Percentiles rank a stretch among this genome's conserved stretches.
Evolutionary conservation across 2,797 vertebrate genomes (phyloP).

Genomic region (Trematomus bernacchii): DNA sequence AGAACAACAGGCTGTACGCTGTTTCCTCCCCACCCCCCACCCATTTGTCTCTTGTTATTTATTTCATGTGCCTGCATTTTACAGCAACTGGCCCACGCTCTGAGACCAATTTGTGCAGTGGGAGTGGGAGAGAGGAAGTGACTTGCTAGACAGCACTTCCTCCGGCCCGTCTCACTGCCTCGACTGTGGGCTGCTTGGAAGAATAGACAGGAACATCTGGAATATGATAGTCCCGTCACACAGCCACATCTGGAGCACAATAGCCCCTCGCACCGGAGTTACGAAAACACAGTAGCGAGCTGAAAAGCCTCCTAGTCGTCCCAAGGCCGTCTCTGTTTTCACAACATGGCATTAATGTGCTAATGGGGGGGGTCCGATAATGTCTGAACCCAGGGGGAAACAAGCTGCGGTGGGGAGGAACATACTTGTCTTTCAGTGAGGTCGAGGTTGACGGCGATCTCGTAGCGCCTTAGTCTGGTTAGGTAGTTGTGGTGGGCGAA

Average conservation of each 20-base stretch:
- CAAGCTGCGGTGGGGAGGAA: conserved; percentile 23
- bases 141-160: conserved; percentile 81
- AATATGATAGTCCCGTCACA: conserved; percentile 77
- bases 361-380: conserved; percentile 38
- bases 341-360: conserved; percentile 72
- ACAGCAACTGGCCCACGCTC: conserved; percentile 69
- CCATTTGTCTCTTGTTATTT: conserved; percentile 78
- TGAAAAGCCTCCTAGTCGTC: conserved; percentile 43
- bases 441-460: conserved; percentile 99
- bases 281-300: conserved; percentile 73
- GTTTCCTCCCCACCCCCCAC: conserved; percentile 58
- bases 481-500: conserved; percentile 99
- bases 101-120: conserved; percentile 74
- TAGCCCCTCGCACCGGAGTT: conserved; percentile 57
- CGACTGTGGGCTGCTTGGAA: conserved; percentile 72
- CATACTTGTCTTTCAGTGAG: conserved; percentile 99
- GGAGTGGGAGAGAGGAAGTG: conserved; percentile 75
- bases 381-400: conserved; percentile 41
- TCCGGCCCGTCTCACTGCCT: conserved; percentile 71
- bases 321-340: conserved; percentile 64
- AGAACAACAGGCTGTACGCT: conserved; percentile 51
- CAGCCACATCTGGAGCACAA: conserved; percentile 78
- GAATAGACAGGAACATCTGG: conserved; percentile 84
- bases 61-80: conserved; percentile 67
- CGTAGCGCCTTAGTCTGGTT: conserved; percentile 97